phyloP scores from a whole-genome alignment of 1,140 invertebrate genomes.

The Drosophila littoralis region DNA sequence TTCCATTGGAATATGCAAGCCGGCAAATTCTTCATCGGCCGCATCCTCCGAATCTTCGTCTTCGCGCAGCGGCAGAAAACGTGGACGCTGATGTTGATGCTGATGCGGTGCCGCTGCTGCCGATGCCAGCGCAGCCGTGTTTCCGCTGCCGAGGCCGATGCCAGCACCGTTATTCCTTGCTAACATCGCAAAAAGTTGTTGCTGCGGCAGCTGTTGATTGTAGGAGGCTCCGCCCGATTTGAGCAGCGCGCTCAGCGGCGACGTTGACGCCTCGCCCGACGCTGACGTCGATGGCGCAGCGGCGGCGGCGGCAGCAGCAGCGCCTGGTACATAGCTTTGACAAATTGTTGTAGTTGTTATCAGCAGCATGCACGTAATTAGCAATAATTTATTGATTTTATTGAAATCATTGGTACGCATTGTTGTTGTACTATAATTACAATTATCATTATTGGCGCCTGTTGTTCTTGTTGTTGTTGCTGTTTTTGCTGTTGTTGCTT shows the following conservation, averaged over 20 bases:
- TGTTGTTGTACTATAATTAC: slow-evolving; percentile 70
- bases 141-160: slow-evolving; percentile 4
- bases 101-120: slow-evolving; percentile 25
- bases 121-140: slow-evolving; percentile 17
- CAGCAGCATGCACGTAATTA: slow-evolving; percentile 80
- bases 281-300: slow-evolving; percentile 45
- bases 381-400: slow-evolving; percentile 83
- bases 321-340: slow-evolving; percentile 64
- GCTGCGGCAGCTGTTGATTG: slow-evolving; percentile 71
- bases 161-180: slow-evolving; percentile 58
- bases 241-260: slow-evolving; percentile 63
- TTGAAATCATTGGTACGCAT: slow-evolving; percentile 68
- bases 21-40: slow-evolving; percentile 55
- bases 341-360: slow-evolving; percentile 81
- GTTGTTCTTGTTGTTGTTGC: slow-evolving; percentile 26
- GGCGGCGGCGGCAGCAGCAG: slow-evolving; percentile 16
- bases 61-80: slow-evolving; percentile 50
- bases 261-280: slow-evolving; percentile 23
- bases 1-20: slow-evolving; percentile 47
- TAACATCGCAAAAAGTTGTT: slow-evolving; percentile 76
- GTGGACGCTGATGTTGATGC: slow-evolving; percentile 41
- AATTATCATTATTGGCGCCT: slow-evolving; percentile 68
- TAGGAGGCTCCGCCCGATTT: slow-evolving; percentile 71
- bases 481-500: slow-evolving; percentile 29
- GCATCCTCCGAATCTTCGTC: slow-evolving; percentile 56